Evolutionary conservation across 2,113 vertebrate species (phyloP), one percentile per base, ranked within the genome.

Genomic region (Alethe castanea): DNA sequence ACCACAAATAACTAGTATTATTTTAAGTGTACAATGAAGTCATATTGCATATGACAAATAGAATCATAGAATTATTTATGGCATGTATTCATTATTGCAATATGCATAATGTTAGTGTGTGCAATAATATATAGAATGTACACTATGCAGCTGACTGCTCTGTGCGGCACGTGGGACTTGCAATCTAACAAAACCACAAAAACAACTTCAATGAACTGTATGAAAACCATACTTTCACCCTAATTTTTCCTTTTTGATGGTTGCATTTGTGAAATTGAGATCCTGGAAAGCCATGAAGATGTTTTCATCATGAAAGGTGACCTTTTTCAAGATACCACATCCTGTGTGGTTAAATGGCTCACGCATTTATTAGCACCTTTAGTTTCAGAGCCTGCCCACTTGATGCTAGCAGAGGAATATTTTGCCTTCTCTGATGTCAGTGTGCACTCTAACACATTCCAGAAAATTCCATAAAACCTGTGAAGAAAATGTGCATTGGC

Each of bases 381-480:
- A 72, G 40, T 61, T 86, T 79, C 53, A 82, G 66, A 95, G 17
- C 28, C 71, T 93, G 29, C 60, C 48, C 69, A 71, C 19, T 67
- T 81, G 19, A 26, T 89, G 44, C 4, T 81, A 67, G 10, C n/a
- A 53, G 61, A 70, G 36, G n/a, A 85, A 33, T 81, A 77, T 61
- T 91, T 89, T 94, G 28, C 54, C n/a, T 94, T 85, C 40, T 52
- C 24, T 94, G 52, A 81, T 74, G 66, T 48, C 78, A 72, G 4
- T 53, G 45, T 76, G 15, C 61, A 14, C 36, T 61, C 20, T 26
- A 61, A 40, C 7, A 69, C 25, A 59, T 72, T 82, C 45, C 40
- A 95, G 70, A 93, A 88, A 93, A 61, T 48, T 88, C 74, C 77
- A 76, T 79, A 90, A 92, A 92, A 88, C 9, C 12, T 54, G 53